Evolutionary conservation across 1,140 invertebrate genomes (phyloP).

Genomic region (Homarus americanus): DNA sequence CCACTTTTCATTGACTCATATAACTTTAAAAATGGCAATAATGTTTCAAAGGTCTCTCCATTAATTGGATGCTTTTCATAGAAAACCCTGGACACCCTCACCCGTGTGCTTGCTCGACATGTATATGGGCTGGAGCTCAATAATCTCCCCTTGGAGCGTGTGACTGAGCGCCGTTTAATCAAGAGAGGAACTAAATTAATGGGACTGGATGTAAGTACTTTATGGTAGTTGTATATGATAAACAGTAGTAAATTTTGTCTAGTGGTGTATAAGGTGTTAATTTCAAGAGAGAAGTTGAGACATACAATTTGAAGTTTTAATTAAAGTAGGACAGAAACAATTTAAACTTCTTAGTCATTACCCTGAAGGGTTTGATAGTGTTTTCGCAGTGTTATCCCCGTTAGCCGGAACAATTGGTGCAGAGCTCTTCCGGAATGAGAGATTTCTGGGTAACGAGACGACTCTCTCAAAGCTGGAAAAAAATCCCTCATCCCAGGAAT

Average conservation of each 20-base stretch:
- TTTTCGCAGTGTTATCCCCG: no score
- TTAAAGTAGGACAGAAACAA: no score
- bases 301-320: neutral
- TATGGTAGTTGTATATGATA: neutral
- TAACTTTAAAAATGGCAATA: no score
- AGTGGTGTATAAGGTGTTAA: neutral
- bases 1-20: no score
- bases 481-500: no score
- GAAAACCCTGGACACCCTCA: constrained; percentile 98
- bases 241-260: neutral
- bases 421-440: no score
- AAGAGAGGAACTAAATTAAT: constrained; percentile 57
- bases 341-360: no score
- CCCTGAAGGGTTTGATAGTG: no score
- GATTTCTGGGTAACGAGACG: no score
- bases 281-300: neutral
- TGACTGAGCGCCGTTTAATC: constrained; percentile 83
- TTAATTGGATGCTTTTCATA: constrained; percentile 77
- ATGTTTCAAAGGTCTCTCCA: neutral
- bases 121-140: constrained; percentile 95
- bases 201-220: constrained; percentile 57
- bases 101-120: constrained; percentile 92
- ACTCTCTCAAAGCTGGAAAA: no score
- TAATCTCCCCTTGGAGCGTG: constrained; percentile 90
- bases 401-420: no score